phyloP scores from a whole-genome alignment of 2,797 vertebrate species.

The Otus scops region DNA sequence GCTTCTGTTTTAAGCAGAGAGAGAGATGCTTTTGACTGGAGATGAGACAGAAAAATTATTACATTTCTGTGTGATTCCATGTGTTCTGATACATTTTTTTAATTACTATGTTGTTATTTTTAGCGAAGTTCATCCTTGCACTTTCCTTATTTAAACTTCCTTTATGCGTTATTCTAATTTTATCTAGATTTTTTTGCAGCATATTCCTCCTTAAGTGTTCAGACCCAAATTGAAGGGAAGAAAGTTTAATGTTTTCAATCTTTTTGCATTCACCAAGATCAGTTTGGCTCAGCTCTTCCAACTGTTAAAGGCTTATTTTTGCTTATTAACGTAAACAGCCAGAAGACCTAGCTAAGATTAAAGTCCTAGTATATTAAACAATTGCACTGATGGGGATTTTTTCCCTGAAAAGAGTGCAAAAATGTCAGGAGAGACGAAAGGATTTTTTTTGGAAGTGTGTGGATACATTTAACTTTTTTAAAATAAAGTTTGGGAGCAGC shows the following conservation, averaged over 20 bases:
- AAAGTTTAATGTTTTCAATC: not conserved
- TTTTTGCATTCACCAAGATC: not conserved
- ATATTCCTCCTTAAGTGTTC: not conserved
- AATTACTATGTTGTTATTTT: conserved; percentile 29
- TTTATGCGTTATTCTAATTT: not conserved
- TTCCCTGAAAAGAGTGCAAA: not conserved
- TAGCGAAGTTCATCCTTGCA: not conserved
- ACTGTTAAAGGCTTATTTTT: not conserved
- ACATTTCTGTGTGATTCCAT: not conserved
- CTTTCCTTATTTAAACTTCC: conserved; percentile 11
- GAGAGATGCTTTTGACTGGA: not conserved
- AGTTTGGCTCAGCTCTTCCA: not conserved
- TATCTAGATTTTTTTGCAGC: not conserved
- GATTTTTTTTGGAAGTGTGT: not conserved
- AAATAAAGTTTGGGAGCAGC: not conserved
- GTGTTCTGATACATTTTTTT: not conserved
- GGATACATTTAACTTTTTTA: not conserved
- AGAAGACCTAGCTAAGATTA: not conserved
- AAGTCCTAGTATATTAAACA: not conserved
- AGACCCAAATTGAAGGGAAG: not conserved
- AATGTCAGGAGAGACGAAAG: not conserved
- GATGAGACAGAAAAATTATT: not conserved
- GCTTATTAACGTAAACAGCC: not conserved
- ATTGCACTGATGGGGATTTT: not conserved
- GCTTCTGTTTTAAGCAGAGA: not conserved